Evolutionary conservation across 2,888 invertebrate species (phyloP).

Genomic region (Pristionchus entomophagus): DNA sequence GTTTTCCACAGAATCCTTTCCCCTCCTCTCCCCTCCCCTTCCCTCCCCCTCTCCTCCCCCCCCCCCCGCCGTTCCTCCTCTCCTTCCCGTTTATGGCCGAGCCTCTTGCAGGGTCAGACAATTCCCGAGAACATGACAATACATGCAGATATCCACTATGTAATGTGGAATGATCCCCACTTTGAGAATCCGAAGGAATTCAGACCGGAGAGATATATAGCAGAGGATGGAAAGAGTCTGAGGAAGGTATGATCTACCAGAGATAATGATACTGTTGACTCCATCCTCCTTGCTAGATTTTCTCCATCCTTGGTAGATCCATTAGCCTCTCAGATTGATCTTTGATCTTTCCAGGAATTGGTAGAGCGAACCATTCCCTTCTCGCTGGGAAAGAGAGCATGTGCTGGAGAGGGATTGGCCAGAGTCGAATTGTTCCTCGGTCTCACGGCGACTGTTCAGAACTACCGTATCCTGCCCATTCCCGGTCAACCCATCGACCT

Average conservation of each 20-base stretch:
- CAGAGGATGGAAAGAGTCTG: conserved; percentile 18
- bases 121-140: conserved; percentile 23
- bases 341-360: conserved; percentile 26
- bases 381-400: conserved; percentile 19
- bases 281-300: too few relatives aligned
- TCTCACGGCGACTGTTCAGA: conserved; percentile 20
- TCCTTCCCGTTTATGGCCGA: too few relatives aligned
- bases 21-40: background rate
- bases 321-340: background rate
- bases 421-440: conserved; percentile 17
- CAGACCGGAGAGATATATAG: background rate
- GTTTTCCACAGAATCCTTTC: background rate
- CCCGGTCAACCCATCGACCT: background rate
- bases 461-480: conserved; percentile 19
- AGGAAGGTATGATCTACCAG: background rate
- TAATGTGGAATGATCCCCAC: conserved; percentile 21
- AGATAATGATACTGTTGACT: too few relatives aligned
- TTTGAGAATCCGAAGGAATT: conserved; percentile 24
- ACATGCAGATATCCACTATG: conserved; percentile 21
- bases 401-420: conserved; percentile 22
- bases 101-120: background rate
- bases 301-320: background rate
- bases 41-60: background rate
- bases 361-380: conserved; percentile 4
- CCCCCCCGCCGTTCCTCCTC: too few relatives aligned